phyloP scores from a whole-genome alignment of 2,888 invertebrate species.

The Cremastinae sp. region DNA sequence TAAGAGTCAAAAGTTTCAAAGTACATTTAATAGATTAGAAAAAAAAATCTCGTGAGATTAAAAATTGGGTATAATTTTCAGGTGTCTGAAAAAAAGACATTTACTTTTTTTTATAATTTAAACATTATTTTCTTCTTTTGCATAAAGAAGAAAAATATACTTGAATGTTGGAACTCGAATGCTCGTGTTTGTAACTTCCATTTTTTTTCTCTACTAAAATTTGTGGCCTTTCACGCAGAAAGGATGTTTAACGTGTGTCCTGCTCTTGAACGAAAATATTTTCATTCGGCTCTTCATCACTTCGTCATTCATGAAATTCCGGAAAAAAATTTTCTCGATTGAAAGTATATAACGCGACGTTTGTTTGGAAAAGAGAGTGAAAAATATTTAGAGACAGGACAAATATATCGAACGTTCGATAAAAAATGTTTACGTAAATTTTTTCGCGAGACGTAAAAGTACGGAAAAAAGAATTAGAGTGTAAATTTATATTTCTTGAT shows the following conservation, averaged over 20 bases:
- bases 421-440: no score
- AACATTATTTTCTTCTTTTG: no score
- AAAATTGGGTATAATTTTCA: slow-evolving; percentile 11
- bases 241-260: slow-evolving; percentile 68
- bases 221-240: slow-evolving; percentile 14
- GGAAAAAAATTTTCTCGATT: slow-evolving; percentile 34
- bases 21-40: not conserved
- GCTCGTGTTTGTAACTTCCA: slow-evolving; percentile 9
- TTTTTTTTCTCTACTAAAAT: slow-evolving; percentile 12
- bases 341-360: not conserved
- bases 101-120: no score
- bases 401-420: no score
- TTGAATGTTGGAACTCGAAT: not conserved
- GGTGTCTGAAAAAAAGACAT: slow-evolving; percentile 27
- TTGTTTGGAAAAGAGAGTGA: not conserved
- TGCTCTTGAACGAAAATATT: slow-evolving; percentile 30
- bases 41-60: not conserved
- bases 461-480: no score
- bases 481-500: not conserved
- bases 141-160: no score
- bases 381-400: no score
- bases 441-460: no score
- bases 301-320: slow-evolving; percentile 51
- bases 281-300: slow-evolving; percentile 37
- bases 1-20: no score